Evolutionary conservation across 2,113 vertebrate species (phyloP).

Genomic region (Oryzias curvinotus): DNA sequence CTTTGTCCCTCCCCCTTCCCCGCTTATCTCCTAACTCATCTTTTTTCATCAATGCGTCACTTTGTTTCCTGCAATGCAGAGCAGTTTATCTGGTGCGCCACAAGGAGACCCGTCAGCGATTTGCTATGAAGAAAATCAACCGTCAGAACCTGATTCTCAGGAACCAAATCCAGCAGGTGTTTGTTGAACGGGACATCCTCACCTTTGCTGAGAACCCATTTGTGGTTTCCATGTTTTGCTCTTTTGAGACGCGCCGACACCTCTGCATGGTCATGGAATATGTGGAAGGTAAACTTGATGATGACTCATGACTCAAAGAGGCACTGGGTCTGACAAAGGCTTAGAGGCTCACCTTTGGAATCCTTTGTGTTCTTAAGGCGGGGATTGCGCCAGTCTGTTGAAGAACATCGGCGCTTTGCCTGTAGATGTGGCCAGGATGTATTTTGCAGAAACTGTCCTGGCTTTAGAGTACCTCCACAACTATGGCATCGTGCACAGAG

Average conservation of each 20-base stretch:
- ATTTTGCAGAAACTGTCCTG: slow-evolving; percentile 93
- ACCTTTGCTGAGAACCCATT: slow-evolving; percentile 97
- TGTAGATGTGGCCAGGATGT: slow-evolving; percentile 94
- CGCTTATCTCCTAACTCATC: not conserved
- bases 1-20: too few relatives aligned
- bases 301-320: not conserved
- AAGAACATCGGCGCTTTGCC: slow-evolving; percentile 95
- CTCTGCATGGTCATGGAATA: slow-evolving; percentile 99
- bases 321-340: too few relatives aligned
- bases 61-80: slow-evolving; percentile 54
- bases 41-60: not conserved
- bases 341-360: too few relatives aligned
- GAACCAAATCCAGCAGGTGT: slow-evolving; percentile 97
- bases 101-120: slow-evolving; percentile 88
- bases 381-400: slow-evolving; percentile 89
- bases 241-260: slow-evolving; percentile 91
- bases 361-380: slow-evolving; percentile 74
- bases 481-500: slow-evolving; percentile 93
- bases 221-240: slow-evolving; percentile 97
- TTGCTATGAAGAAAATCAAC: slow-evolving; percentile 98
- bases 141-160: slow-evolving; percentile 93
- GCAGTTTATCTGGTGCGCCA: slow-evolving; percentile 93
- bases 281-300: slow-evolving; percentile 84
- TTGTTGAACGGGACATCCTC: slow-evolving; percentile 95
- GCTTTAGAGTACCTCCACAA: slow-evolving; percentile 94